Evolutionary conservation across 2,797 vertebrate species (phyloP), one percentile per base, ranked within the genome.

Genomic region (Darevskia nairensis): DNA sequence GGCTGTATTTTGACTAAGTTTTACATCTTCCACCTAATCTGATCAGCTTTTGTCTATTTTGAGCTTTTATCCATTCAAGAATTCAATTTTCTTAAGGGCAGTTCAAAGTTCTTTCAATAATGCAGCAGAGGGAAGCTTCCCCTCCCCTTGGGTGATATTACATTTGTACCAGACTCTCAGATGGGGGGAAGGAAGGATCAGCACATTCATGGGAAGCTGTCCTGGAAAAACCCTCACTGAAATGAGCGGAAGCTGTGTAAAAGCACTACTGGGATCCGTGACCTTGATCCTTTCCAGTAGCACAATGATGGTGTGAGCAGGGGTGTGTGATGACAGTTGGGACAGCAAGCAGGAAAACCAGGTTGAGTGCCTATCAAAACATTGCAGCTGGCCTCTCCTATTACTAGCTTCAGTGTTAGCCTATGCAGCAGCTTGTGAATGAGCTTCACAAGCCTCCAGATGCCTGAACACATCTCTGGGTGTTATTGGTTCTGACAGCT

Each of bases 61-160:
- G 41, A 77, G 84, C 25, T 44, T 85, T 85, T 66, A 85, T 76
- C 55, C 27, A 85, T 85, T 74, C 72, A 85, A 64, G 35, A 85
- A 64, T 64, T 76, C 59, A 64, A 44, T 77, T 76, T 85, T 27
- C 44, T 74, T 75, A 64, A 75, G 61, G 55, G 39, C 29, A 23
- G 35, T 11, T 76, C 46, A 76, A 85, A 66, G 55, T 69, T 27
- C 55, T 84, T 84, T 84, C 69, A 39, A 17, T 59, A 84, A 84
- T 29, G 32, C 21, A 74, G 13, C 39, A 13, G 23, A 50, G 4
- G 23, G 25, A 6, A 23, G 10, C 23, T 15, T 1, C 39, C 72
- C 35, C 25, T 27, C 29, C 29, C 75, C 46, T 27, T 32, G 46
- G 27, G 27, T 4, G 17, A 9, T 23, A 29, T 19, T 50, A 10